Evolutionary conservation across 2,797 vertebrate species (phyloP).

Genomic region (Echiichthys vipera): DNA sequence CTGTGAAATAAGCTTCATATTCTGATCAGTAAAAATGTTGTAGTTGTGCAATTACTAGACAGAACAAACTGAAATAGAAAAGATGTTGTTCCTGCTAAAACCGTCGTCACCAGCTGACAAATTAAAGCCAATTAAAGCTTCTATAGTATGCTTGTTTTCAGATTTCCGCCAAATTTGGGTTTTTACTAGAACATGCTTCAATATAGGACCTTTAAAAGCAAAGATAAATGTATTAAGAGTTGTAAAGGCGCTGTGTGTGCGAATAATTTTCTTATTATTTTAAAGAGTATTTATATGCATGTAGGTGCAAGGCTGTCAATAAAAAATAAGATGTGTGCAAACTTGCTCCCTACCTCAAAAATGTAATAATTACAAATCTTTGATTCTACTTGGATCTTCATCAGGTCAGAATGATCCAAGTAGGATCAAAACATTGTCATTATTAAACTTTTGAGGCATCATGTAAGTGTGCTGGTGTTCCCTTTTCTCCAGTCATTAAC

Average conservation of each 20-base stretch:
- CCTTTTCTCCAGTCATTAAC: not conserved
- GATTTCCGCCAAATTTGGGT: too few relatives aligned
- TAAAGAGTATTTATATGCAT: too few relatives aligned
- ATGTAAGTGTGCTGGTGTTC: not conserved
- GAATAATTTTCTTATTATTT: slow-evolving; percentile 23
- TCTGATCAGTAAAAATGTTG: not conserved
- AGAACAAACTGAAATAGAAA: not conserved
- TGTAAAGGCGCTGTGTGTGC: not conserved
- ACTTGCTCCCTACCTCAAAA: too few relatives aligned
- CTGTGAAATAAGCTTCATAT: not conserved
- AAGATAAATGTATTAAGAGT: not conserved
- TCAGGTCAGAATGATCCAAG: not conserved
- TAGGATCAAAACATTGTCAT: not conserved
- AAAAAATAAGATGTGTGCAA: too few relatives aligned
- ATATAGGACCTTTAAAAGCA: not conserved
- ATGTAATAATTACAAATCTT: too few relatives aligned
- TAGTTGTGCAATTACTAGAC: not conserved
- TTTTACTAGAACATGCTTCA: too few relatives aligned
- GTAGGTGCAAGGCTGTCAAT: too few relatives aligned
- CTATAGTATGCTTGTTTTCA: too few relatives aligned
- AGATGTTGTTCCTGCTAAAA: slow-evolving; percentile 42
- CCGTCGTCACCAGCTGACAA: slow-evolving; percentile 15
- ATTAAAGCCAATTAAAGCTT: slow-evolving; percentile 24
- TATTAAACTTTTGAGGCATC: not conserved
- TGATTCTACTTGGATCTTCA: too few relatives aligned